Conservation (phyloP, 2,888 invertebrate genomes). For the Polymixis lichenea region DNA sequence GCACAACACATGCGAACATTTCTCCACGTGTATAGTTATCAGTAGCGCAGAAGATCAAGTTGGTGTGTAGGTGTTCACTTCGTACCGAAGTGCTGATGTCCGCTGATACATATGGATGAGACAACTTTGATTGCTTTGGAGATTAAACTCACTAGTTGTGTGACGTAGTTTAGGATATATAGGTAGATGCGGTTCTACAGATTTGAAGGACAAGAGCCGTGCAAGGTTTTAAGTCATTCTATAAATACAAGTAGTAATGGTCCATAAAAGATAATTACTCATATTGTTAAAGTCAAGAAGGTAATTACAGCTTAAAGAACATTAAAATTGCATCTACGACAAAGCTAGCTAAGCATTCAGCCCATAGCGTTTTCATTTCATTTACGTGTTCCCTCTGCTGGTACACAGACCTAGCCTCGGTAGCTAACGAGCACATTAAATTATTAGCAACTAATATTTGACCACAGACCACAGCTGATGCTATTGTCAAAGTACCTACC, state of each 20-base stretch:
- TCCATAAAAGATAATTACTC: neutral
- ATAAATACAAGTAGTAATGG: neutral
- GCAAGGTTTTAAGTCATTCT: neutral
- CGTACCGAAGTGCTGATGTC: slow-evolving; percentile 58
- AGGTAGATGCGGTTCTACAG: slow-evolving; percentile 2
- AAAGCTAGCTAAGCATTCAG: neutral
- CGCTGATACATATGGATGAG: slow-evolving; percentile 73
- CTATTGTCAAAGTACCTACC: neutral
- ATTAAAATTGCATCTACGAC: neutral
- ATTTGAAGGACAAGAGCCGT: neutral
- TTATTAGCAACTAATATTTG: neutral
- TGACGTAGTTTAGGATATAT: neutral
- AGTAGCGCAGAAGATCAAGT: slow-evolving; percentile 23
- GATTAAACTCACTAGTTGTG: slow-evolving; percentile 51
- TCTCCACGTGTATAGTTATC: neutral
- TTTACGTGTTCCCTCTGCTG: too few species aligned
- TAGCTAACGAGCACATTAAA: too few species aligned
- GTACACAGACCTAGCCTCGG: too few species aligned
- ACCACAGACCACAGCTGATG: neutral
- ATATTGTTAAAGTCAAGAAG: neutral
- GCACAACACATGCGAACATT: neutral
- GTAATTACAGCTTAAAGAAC: neutral
- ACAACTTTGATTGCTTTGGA: slow-evolving; percentile 71
- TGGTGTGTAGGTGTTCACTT: slow-evolving; percentile 36
- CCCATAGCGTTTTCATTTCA: too few species aligned